Base-by-base conservation (phyloP, 2,113 vertebrate species). In the Oplegnathus fasciatus region DNA sequence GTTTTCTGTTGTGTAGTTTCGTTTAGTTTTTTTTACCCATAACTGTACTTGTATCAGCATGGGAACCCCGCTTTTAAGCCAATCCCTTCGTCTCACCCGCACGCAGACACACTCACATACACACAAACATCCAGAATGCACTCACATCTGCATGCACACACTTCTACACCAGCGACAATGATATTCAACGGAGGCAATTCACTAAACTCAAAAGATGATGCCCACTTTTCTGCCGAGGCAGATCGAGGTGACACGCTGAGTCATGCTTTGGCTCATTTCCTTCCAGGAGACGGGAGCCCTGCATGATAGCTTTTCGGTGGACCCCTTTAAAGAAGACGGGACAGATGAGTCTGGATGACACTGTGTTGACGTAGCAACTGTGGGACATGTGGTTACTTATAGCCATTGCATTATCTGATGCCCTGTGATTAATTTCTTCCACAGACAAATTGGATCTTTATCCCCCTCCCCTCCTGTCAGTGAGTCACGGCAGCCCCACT, bases 401-500 rank as follows among this genome's bases (percentile, higher is more conserved):
- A 67, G 75, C 65, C n/a, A 14, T 18, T 9, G 2, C 44, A 34
- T 66, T 50, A 73, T 52, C 57, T 48, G 34, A 79, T 68, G 34
- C 69, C 48, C 40, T 78, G 55, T 50, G 9, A 87, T 87, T 82
- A 20, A 86, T 91, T 90, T 74, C 54, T 75, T 84, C 57, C 65
- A 26, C 55, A 40, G 81, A 85, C 30, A 9, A 88, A 79, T 78
- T 81, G 30, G 78, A 89, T 86, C 85, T 85, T 57, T 18, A 78
- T 86, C 86, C 24, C 77, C 69, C 42, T 65, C 28, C 55, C 73
- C 28, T 71, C 54, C 28, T 55, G 32, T 76, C 62, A 48, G 75
- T 87, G 86, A 78, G 89, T 88, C 90, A 90, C 79, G 83, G 87
- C 69, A 90, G 82, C 90, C 75, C 40, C 26, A 48, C 48, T 77